Base-by-base conservation (phyloP, 2,113 vertebrate genomes). In the Bagarius yarrelli region DNA sequence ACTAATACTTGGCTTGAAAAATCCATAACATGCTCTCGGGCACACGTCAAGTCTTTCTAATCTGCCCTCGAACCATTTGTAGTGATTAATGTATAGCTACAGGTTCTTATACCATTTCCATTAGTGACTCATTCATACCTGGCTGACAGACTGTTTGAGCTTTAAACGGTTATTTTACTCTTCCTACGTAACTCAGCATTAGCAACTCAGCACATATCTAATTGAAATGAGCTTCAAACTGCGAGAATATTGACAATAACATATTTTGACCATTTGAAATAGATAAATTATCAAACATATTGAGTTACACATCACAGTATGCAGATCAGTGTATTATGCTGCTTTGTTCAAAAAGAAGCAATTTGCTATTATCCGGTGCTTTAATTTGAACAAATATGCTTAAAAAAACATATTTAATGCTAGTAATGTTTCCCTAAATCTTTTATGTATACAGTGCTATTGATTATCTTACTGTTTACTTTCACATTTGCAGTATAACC, bases 111-210 rank as follows among this genome's bases (percentile, higher is more conserved):
- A 80, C 84, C 79, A 87, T 90, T 80, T 88, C 76, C 82, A 84
- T 84, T 83, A 75, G 74, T 87, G 88, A 90, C 89, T 89, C 85
- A 89, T 87, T 90, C 76, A 82, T 89, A 88, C 90, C 88, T 87
- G 4, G 15, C 50, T 67, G 40, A 16, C 52, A 70, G 36, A 30
- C 53, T 36, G 25, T 67, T 60, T 19, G 4, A 57, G 12, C 30
- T 74, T 55, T 56, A 36, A 57, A 57, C 16, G 32, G n/a, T 3
- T 63, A 34, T 60, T 40, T 18, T 2, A 61, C 34, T 36, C 27
- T 40, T 44, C 11, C 23, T 63, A 50, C 25, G 18, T 5, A 50
- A 6, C 25, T 27, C 40, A 57, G 32, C 30, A 14, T 57, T n/a
- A 32, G 52, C 50, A 55, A 56, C 27, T 9, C 8, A 32, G 18